phyloP scores from a whole-genome alignment of 1,140 invertebrate species.

The Pogonognathellus flavescens region DNA sequence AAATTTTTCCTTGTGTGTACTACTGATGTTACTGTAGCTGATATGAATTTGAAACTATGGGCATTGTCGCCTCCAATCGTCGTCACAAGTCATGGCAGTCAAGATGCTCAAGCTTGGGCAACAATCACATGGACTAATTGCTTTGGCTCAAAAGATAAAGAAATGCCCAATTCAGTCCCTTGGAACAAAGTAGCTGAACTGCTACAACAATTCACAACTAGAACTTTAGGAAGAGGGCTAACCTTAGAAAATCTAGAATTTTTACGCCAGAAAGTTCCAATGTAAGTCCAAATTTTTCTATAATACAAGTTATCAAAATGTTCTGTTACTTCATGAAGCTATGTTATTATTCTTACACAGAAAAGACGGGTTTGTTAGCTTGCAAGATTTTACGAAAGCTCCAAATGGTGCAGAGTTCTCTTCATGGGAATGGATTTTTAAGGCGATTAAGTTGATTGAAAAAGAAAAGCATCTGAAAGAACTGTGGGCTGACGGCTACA shows the following conservation, averaged over 20 bases:
- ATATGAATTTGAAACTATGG: constrained; percentile 35
- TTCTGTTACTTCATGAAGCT: neutral
- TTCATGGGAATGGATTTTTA: constrained; percentile 35
- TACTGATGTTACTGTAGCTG: neutral
- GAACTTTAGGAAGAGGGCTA: constrained; percentile 14
- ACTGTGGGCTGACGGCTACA: constrained; percentile 4
- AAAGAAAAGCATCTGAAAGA: constrained; percentile 38
- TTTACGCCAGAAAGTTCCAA: neutral
- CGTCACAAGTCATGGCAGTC: neutral
- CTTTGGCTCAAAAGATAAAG: neutral
- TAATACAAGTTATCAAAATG: neutral
- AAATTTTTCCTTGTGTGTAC: constrained; percentile 27
- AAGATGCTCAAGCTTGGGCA: constrained; percentile 19
- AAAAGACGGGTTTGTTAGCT: neutral
- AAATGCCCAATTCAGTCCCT: neutral
- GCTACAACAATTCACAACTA: neutral
- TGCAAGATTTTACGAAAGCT: neutral
- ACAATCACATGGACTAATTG: constrained; percentile 12
- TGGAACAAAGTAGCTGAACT: neutral
- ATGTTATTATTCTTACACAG: neutral
- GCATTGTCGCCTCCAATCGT: constrained; percentile 12
- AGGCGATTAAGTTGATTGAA: constrained; percentile 1
- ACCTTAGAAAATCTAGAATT: constrained; percentile 20
- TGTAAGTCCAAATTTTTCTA: neutral
- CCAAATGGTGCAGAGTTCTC: neutral